A percentile compares a stretch with the other conserved stretches of the same genome.
Conservation (phyloP, 2,888 invertebrate genomes). For the Pyralis farinalis region DNA sequence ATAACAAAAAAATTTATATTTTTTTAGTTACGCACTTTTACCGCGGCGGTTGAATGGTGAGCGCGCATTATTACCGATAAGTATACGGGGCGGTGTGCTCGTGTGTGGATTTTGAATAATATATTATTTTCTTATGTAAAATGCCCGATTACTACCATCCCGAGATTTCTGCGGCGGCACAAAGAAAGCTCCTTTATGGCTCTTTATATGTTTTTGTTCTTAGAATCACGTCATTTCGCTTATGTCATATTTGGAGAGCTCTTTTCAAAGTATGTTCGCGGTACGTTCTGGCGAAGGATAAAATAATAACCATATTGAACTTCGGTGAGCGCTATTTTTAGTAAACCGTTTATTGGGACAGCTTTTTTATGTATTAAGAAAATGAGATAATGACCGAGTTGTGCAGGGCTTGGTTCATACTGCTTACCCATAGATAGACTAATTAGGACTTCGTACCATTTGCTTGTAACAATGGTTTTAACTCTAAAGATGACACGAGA, state of each 20-base stretch:
- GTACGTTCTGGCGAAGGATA: background rate
- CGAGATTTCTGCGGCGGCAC: constrained; percentile 66
- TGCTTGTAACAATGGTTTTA: too few relatives aligned
- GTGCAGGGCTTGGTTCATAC: too few relatives aligned
- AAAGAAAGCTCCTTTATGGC: constrained; percentile 70
- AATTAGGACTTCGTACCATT: too few relatives aligned
- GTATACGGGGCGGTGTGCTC: constrained; percentile 68
- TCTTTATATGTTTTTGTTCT: constrained; percentile 72
- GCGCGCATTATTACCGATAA: constrained; percentile 74
- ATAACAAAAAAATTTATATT: constrained; percentile 1
- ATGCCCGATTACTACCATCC: constrained; percentile 77
- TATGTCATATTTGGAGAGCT: constrained; percentile 26
- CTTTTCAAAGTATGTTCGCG: constrained; percentile 11
- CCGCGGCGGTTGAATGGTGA: constrained; percentile 31
- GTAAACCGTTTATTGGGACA: too few relatives aligned
- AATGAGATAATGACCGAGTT: too few relatives aligned
- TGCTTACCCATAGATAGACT: too few relatives aligned
- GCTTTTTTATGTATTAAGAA: too few relatives aligned
- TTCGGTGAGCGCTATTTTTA: background rate
- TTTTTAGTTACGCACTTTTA: constrained; percentile 23
- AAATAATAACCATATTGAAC: too few relatives aligned
- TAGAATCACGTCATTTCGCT: constrained; percentile 55
- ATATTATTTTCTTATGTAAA: constrained; percentile 81
- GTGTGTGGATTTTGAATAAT: constrained; percentile 77
- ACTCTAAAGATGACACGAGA: too few relatives aligned